These are phyloP conservation scores for Eupithecia tripunctaria DNA, from an alignment of 2,888 invertebrate genomes.

Conservation along the genomic window DNA sequence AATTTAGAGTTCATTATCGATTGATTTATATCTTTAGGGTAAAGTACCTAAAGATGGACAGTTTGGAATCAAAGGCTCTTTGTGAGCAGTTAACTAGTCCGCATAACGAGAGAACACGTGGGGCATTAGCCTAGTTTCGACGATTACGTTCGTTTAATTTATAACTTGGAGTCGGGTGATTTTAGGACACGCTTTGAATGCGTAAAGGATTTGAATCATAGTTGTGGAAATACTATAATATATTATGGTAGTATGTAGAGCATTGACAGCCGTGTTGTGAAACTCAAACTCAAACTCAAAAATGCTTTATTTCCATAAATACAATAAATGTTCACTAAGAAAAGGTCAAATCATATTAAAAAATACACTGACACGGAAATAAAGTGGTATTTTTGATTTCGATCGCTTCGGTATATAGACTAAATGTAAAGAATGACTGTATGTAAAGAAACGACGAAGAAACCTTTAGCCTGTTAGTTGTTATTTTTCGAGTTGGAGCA, in stretches of 20 bases:
- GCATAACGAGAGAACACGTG: slow-evolving; percentile 40
- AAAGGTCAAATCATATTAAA: no score
- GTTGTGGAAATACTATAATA: neutral
- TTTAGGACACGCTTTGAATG: slow-evolving; percentile 27
- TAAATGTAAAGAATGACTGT: no score
- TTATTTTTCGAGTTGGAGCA: no score
- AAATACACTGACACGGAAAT: no score
- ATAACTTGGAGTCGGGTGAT: slow-evolving; percentile 29
- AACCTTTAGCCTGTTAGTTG: no score
- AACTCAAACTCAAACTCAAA: no score
- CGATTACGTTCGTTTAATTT: slow-evolving; percentile 39
- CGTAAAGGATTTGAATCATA: neutral
- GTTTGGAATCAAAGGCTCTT: slow-evolving; percentile 47
- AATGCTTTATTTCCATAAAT: no score
- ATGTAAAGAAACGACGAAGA: no score
- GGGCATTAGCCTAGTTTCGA: slow-evolving; percentile 42
- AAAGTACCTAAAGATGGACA: slow-evolving; percentile 29
- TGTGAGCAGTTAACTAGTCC: slow-evolving; percentile 45
- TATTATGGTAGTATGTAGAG: neutral
- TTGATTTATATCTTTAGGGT: slow-evolving; percentile 14
- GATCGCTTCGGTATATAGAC: no score
- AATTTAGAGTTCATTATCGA: slow-evolving; percentile 18
- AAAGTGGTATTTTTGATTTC: no score
- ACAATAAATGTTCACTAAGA: no score
- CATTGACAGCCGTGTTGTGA: no score